Conservation (phyloP, 2,113 vertebrate species). For the Nibea albiflora region DNA sequence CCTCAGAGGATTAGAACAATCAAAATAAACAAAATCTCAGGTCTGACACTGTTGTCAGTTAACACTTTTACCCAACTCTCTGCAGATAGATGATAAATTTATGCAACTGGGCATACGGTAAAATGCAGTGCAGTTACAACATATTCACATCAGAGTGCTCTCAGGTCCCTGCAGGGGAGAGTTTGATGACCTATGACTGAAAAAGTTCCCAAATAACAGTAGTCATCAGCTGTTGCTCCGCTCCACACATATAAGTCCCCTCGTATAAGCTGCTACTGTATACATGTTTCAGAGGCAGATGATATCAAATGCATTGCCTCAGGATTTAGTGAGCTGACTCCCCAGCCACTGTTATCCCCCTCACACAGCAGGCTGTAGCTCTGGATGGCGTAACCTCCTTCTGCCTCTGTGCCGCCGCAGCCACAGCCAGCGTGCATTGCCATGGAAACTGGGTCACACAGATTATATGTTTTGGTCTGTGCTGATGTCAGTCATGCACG, state of each 20-base stretch:
- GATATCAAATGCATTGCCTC: constrained; percentile 57
- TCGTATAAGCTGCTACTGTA: background rate
- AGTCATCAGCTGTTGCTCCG: constrained; percentile 11
- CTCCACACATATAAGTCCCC: constrained; percentile 25
- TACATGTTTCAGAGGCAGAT: constrained; percentile 19
- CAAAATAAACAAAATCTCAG: background rate
- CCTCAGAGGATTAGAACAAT: background rate
- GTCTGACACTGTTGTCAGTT: background rate
- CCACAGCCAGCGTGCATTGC: constrained; percentile 68
- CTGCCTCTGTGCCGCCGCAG: constrained; percentile 54
- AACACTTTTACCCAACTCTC: background rate
- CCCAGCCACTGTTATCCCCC: constrained; percentile 36
- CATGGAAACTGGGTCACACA: constrained; percentile 82
- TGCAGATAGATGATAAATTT: background rate
- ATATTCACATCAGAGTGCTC: background rate
- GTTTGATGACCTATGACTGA: constrained; percentile 29
- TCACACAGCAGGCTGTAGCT: constrained; percentile 51
- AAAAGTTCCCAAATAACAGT: constrained; percentile 49
- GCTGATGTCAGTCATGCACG: constrained; percentile 74
- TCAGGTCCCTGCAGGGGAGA: constrained; percentile 14
- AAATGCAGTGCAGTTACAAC: background rate
- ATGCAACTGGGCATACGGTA: background rate
- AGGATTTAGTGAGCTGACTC: constrained; percentile 54
- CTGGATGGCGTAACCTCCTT: constrained; percentile 73
- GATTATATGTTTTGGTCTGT: constrained; percentile 76